Conservation (phyloP, 1,140 invertebrate genomes). For the Zaprionus africanus region DNA sequence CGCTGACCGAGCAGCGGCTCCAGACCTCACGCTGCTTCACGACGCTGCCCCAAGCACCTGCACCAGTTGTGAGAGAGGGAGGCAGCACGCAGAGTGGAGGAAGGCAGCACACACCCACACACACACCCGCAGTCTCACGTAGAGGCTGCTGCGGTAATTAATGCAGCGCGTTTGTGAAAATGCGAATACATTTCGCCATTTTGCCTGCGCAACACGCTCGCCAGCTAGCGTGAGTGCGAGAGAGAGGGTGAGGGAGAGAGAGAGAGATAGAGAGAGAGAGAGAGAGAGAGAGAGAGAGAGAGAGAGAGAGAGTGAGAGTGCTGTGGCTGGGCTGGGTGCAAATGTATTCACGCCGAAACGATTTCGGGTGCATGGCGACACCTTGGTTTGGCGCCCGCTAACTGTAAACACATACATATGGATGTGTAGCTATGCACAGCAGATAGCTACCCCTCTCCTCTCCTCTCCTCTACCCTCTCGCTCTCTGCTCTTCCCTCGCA, state of each 20-base stretch:
- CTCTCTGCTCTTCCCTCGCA: conserved; percentile 12
- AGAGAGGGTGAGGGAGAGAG: no score
- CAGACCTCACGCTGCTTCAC: conserved; percentile 19
- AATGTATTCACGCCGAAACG: conserved; percentile 81
- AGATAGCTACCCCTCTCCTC: conserved; percentile 13
- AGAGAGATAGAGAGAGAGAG: conserved; percentile 1
- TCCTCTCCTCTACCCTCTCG: background rate
- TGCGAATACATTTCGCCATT: conserved; percentile 79
- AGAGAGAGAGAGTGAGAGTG: no score
- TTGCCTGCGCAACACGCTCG: conserved; percentile 23
- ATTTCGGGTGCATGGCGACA: conserved; percentile 80
- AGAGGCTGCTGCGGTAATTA: conserved; percentile 79
- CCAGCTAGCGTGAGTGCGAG: conserved; percentile 1
- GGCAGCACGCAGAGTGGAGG: background rate
- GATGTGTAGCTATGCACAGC: conserved; percentile 31
- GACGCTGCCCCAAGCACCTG: conserved; percentile 61
- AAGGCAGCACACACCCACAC: conserved; percentile 17
- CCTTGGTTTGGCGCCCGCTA: conserved; percentile 81
- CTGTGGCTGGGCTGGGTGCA: conserved; percentile 43
- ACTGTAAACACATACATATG: conserved; percentile 79
- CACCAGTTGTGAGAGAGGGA: background rate
- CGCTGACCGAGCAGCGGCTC: conserved; percentile 61
- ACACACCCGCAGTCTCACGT: conserved; percentile 31
- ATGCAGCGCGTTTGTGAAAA: conserved; percentile 82
- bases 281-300: background rate